Evolutionary conservation across 2,888 invertebrate genomes (phyloP).

Genomic region (Malachius bipustulatus): DNA sequence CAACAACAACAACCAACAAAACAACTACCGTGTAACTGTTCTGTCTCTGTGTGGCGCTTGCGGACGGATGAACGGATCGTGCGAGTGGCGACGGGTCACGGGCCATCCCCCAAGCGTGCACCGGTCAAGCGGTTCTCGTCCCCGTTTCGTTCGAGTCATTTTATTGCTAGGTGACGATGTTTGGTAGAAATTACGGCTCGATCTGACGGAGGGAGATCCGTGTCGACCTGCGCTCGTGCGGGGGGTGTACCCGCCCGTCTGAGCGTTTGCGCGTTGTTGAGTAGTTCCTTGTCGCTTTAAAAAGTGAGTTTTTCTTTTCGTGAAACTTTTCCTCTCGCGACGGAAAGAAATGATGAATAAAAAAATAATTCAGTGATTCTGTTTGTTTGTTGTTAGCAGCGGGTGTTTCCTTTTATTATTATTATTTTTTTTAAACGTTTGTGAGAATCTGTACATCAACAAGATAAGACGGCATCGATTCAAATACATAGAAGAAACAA

Average conservation of each 20-base stretch:
- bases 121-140: too few relatives aligned
- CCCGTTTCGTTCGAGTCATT: too few relatives aligned
- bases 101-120: too few relatives aligned
- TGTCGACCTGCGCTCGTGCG: too few relatives aligned
- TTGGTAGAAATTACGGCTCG: too few relatives aligned
- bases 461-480: slow-evolving; percentile 2
- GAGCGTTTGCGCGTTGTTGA: slow-evolving; percentile 17
- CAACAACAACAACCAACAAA: too few relatives aligned
- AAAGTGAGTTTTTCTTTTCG: slow-evolving; percentile 7
- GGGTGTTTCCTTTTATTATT: neutral
- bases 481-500: too few relatives aligned
- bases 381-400: neutral
- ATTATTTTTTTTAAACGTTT: neutral
- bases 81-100: too few relatives aligned
- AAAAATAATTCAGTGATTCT: slow-evolving; percentile 13
- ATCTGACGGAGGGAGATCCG: too few relatives aligned
- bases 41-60: slow-evolving; percentile 16
- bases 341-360: slow-evolving; percentile 13
- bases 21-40: slow-evolving; percentile 22
- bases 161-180: too few relatives aligned
- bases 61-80: too few relatives aligned
- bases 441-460: neutral
- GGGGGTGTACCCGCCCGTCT: slow-evolving; percentile 8
- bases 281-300: slow-evolving; percentile 20
- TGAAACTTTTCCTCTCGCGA: slow-evolving; percentile 4